Evolutionary conservation across 2,113 vertebrate genomes (phyloP).

Genomic region (Anas platyrhynchos): DNA sequence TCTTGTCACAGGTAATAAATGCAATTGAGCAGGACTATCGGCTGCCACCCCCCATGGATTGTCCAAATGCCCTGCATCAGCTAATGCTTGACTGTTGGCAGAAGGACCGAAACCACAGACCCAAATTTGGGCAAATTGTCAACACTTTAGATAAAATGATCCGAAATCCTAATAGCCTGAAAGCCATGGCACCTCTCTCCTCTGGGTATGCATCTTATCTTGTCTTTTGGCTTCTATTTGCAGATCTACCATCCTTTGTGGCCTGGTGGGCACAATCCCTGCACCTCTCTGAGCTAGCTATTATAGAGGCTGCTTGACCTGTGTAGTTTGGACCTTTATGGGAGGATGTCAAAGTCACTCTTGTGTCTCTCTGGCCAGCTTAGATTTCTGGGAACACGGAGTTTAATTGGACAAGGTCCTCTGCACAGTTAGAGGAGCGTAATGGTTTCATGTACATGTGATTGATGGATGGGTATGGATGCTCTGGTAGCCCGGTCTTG

Average conservation of each 20-base stretch:
- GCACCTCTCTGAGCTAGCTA: neutral
- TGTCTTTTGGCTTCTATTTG: neutral
- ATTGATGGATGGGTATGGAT: neutral
- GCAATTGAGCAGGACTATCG: conserved; percentile 96
- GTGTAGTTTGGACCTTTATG: neutral
- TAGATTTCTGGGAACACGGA: neutral
- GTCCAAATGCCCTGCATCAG: conserved; percentile 92
- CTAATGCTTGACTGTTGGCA: conserved; percentile 98
- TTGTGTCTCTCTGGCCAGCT: neutral
- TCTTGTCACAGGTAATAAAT: conserved; percentile 88
- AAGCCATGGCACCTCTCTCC: conserved; percentile 91
- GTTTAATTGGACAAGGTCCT: neutral
- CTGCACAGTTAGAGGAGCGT: neutral
- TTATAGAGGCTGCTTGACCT: neutral
- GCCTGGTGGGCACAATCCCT: neutral
- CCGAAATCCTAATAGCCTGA: conserved; percentile 93
- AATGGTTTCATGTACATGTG: fast-evolving
- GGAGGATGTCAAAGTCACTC: neutral
- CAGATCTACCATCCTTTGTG: neutral
- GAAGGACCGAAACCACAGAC: conserved; percentile 93
- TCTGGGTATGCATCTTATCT: conserved; percentile 82
- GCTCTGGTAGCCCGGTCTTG: neutral
- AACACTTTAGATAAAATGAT: conserved; percentile 98
- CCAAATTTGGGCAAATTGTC: conserved; percentile 94
- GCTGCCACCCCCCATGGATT: conserved; percentile 94